A percentile compares a stretch with the other conserved stretches of the same genome.
These are phyloP conservation scores for Silvanus unidentatus DNA, from an alignment of 2,888 invertebrate genomes.

Conservation along the genomic window DNA sequence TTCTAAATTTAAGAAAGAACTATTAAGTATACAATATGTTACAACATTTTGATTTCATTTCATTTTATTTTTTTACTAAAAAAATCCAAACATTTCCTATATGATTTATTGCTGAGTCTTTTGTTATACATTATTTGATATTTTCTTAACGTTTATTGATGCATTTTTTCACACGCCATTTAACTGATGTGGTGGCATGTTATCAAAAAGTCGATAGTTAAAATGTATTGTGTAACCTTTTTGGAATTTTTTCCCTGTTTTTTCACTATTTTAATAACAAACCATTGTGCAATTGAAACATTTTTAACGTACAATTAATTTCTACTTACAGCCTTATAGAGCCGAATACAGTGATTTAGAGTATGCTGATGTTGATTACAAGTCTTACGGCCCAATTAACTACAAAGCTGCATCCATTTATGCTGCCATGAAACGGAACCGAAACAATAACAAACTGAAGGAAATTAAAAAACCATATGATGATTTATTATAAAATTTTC, in stretches of 20 bases:
- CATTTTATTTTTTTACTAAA: not conserved
- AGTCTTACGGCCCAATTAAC: conserved; percentile 86
- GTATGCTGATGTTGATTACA: conserved; percentile 85
- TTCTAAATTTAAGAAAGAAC: not conserved
- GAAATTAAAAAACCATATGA: conserved; percentile 34
- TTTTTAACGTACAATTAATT: conserved; percentile 2
- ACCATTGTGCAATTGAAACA: not conserved
- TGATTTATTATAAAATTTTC: conserved; percentile 37
- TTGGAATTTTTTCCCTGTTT: not conserved
- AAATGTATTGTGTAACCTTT: conserved; percentile 10
- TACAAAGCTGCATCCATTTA: conserved; percentile 85
- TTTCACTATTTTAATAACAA: conserved; percentile 1
- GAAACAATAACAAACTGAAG: conserved; percentile 40
- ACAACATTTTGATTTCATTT: conserved; percentile 2
- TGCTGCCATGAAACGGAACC: conserved; percentile 66
- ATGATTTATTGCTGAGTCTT: conserved; percentile 9
- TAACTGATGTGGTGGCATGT: conserved; percentile 22
- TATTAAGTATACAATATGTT: no score
- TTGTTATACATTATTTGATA: conserved; percentile 11
- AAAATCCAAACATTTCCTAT: conserved; percentile 6
- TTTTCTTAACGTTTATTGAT: conserved; percentile 21
- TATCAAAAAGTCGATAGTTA: conserved; percentile 12
- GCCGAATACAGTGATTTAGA: conserved; percentile 74
- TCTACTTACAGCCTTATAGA: conserved; percentile 64
- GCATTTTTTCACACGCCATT: conserved; percentile 31